Evolutionary conservation across 2,888 invertebrate species (phyloP).

Genomic region (Tenthredo scrophulariae): DNA sequence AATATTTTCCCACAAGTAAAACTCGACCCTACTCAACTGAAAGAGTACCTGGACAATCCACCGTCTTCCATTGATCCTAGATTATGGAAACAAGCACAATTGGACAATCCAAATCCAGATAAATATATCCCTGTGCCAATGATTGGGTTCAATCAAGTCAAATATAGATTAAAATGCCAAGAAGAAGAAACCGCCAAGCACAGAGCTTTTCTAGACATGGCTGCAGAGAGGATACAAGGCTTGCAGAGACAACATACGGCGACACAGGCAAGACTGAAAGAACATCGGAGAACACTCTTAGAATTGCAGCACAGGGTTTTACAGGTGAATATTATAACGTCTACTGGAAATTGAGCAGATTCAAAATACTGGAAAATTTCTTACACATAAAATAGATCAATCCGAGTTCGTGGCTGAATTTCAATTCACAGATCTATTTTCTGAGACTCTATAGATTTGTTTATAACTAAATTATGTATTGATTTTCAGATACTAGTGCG

Average conservation of each 20-base stretch:
- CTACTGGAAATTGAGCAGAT: neutral
- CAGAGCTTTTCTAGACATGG: slow-evolving; percentile 88
- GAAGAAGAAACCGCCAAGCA: slow-evolving; percentile 92
- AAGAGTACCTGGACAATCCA: slow-evolving; percentile 94
- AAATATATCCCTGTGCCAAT: slow-evolving; percentile 96
- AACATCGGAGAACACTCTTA: slow-evolving; percentile 89
- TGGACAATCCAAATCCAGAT: slow-evolving; percentile 95
- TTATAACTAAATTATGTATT: slow-evolving; percentile 17
- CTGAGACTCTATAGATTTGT: neutral
- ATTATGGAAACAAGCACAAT: slow-evolving; percentile 97
- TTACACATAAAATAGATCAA: neutral
- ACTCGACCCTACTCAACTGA: slow-evolving; percentile 88
- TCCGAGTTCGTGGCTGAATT: neutral
- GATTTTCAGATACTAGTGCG: slow-evolving; percentile 87
- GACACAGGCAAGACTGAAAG: slow-evolving; percentile 89
- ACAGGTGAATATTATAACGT: slow-evolving; percentile 80
- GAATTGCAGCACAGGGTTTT: slow-evolving; percentile 91
- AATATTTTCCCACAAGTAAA: slow-evolving; percentile 87
- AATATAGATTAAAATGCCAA: slow-evolving; percentile 91
- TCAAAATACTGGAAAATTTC: neutral
- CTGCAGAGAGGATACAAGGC: slow-evolving; percentile 88
- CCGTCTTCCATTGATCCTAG: slow-evolving; percentile 94
- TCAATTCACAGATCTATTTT: neutral
- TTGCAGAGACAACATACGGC: slow-evolving; percentile 90
- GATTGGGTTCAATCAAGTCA: slow-evolving; percentile 91